Conservation (phyloP, 2,888 invertebrate species). For the Pseudolycoriella hygida region DNA sequence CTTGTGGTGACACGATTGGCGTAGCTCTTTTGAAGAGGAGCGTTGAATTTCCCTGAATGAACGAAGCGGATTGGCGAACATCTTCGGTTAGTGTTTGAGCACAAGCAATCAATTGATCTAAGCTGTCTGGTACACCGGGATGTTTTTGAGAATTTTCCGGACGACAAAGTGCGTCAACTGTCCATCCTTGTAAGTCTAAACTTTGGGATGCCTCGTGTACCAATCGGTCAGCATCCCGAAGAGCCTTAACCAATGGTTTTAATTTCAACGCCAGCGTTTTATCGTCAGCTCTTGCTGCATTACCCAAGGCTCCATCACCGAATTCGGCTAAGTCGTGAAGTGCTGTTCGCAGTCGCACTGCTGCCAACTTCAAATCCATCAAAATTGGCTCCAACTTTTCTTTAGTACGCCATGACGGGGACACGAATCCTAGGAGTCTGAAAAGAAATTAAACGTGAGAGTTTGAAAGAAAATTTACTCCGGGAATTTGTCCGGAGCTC, state of each 20-base stretch:
- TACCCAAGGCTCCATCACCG: constrained; percentile 72
- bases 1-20: constrained; percentile 17
- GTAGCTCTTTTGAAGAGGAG: constrained; percentile 50
- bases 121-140: constrained; percentile 49
- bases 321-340: constrained; percentile 79
- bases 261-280: constrained; percentile 60
- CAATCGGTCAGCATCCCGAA: constrained; percentile 62
- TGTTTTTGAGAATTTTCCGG: constrained; percentile 23
- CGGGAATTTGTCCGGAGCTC: too few species aligned
- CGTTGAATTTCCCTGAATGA: constrained; percentile 74
- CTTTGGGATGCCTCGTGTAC: constrained; percentile 60
- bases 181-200: constrained; percentile 64
- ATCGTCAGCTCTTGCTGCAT: constrained; percentile 66
- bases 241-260: constrained; percentile 57
- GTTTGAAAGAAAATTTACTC: too few species aligned
- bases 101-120: constrained; percentile 77
- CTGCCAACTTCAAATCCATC: constrained; percentile 69
- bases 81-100: constrained; percentile 76
- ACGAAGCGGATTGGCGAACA: constrained; percentile 74
- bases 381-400: constrained; percentile 61
- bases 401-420: constrained; percentile 64
- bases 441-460: constrained; percentile 7
- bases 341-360: constrained; percentile 57
- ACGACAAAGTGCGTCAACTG: constrained; percentile 41
- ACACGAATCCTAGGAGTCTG: constrained; percentile 50